Conservation (phyloP, 2,797 vertebrate species). For the Peromyscus eremicus region DNA sequence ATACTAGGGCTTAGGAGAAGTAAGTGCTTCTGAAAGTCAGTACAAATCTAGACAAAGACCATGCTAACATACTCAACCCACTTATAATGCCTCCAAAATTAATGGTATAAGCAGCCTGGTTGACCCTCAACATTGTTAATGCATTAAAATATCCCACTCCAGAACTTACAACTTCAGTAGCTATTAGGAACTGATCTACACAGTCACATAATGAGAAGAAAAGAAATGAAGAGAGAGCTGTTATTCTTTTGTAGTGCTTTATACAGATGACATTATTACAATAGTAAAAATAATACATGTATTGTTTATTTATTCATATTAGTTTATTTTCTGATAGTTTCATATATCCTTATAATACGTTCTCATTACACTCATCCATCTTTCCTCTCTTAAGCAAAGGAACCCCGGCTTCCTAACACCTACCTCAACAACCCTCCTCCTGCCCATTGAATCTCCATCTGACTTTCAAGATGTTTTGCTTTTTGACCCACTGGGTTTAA, state of each 20-base stretch:
- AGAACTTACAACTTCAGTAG: not conserved
- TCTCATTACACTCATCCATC: not conserved
- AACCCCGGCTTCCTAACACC: not conserved
- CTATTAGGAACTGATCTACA: not conserved
- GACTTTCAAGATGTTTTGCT: not conserved
- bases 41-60: not conserved
- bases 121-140: too few relatives aligned
- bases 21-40: too few relatives aligned
- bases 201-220: not conserved
- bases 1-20: accelerated
- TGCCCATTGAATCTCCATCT: not conserved
- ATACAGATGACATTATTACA: not conserved
- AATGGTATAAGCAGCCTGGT: too few relatives aligned
- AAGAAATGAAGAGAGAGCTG: not conserved
- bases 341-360: not conserved
- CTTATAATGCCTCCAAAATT: not conserved
- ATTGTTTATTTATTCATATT: not conserved
- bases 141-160: not conserved
- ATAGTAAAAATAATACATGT: not conserved
- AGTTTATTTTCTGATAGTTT: not conserved
- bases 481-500: not conserved
- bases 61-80: not conserved
- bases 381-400: not conserved
- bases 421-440: too few relatives aligned
- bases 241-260: not conserved